Evolutionary conservation across 2,797 vertebrate species (phyloP).

Genomic region (Passerculus sandwichensis): DNA sequence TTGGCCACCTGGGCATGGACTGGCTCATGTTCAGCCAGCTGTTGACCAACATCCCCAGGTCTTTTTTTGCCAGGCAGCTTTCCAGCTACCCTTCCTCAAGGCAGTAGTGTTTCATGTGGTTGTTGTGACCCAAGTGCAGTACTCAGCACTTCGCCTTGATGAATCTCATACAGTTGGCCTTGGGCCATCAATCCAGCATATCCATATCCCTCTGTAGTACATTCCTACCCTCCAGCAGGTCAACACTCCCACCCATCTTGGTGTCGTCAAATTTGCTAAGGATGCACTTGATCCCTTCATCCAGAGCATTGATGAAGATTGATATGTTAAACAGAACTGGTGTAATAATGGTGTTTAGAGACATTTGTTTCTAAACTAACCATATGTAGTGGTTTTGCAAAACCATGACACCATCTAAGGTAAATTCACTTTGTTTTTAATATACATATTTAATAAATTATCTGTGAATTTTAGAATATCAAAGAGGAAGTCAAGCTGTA

Average conservation of each 20-base stretch:
- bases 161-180: not conserved
- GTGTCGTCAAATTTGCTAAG: not conserved
- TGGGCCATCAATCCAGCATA: not conserved
- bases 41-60: not conserved
- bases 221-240: not conserved
- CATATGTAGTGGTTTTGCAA: not conserved
- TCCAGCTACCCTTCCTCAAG: not conserved
- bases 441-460: not conserved
- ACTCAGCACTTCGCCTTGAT: not conserved
- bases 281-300: not conserved
- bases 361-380: not conserved
- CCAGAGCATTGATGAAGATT: not conserved
- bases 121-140: not conserved
- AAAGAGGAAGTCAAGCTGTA: not conserved
- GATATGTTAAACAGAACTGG: not conserved
- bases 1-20: not conserved
- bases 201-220: not conserved
- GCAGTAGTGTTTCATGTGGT: not conserved
- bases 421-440: not conserved
- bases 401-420: not conserved
- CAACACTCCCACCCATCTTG: not conserved
- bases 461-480: not conserved
- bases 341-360: not conserved
- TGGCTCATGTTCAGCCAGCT: not conserved
- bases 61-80: not conserved